Percentiles rank a stretch among this genome's conserved stretches.
Evolutionary conservation across 2,113 vertebrate genomes (phyloP).

Genomic region (Platanista minor): DNA sequence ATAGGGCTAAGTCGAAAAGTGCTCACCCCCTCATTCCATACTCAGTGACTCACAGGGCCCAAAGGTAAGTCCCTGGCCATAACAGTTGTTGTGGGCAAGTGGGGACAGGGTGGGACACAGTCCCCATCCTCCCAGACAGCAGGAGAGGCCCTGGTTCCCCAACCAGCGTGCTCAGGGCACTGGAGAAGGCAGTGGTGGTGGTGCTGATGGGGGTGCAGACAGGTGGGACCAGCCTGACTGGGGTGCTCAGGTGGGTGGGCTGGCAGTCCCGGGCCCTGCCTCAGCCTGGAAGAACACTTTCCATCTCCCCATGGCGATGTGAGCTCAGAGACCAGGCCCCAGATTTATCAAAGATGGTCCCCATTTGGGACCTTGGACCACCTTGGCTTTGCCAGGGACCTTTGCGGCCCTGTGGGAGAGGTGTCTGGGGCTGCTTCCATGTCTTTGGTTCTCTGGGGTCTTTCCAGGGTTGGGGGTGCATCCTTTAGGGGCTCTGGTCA

Average conservation of each 20-base stretch:
- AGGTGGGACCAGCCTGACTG: neutral
- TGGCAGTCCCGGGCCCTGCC: neutral
- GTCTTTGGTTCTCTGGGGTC: neutral
- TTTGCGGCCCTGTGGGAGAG: neutral
- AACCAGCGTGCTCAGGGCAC: neutral
- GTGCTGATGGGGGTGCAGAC: neutral
- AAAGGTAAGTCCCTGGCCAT: neutral
- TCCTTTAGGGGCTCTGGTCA: neutral
- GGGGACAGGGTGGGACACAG: neutral
- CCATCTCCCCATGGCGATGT: no score
- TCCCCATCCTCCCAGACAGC: neutral
- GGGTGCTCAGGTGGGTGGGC: neutral
- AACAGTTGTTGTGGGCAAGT: neutral
- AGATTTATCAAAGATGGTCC: neutral
- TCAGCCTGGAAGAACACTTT: neutral
- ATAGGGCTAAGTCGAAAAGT: neutral
- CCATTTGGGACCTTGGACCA: neutral
- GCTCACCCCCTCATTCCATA: neutral
- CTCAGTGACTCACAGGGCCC: neutral
- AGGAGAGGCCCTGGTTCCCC: neutral
- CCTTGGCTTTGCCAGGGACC: neutral
- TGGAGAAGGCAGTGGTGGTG: neutral
- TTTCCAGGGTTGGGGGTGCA: neutral
- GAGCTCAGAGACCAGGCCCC: neutral
- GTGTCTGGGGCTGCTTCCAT: neutral